Base-by-base conservation (phyloP, 1,140 invertebrate species). In the Chelonus insularis region DNA sequence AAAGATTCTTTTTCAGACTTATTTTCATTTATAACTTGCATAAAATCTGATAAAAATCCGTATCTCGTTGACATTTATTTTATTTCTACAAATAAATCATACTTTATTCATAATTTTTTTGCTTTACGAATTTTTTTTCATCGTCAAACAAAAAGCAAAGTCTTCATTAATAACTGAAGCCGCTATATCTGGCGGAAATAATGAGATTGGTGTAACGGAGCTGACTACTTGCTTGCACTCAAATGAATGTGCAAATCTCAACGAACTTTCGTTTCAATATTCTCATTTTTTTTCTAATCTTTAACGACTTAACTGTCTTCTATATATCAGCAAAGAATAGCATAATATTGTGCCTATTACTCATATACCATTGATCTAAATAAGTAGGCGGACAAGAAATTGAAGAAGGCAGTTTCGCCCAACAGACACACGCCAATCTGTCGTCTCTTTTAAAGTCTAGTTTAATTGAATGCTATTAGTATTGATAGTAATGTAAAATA, bases 321-420 rank as follows among this genome's bases (percentile, higher is more conserved):
- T 29, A 29, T 29, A 29, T 29, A 39, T 6, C 21, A 9, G 34
- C 34, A 12, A 12, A 52, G 43, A 36, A 16, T 37, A 29, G 36
- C 43, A 23, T 14, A 66, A 21, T 48, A 18, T 43, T 32, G 25
- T 55, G 51, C 12, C 4, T 43, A 60, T 63, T 56, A 45, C 52
- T 59, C 56, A 50, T 18, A 54, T 54, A 16, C 23, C 25, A 41
- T 47, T 14, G 60, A 62, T 66, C 64, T 64, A 64, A 63, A 68
- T 66, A 72, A 62, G 71, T 74, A 72, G 72, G 73, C 69, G 67
- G 65, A 73, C 71, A 25, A 60, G 68, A 65, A 68, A 67, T 63
- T 55, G 70, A 68, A 64, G 66, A 69, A 71, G 68, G 63, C 57
- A 20, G 47, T 69, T 52, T 16, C 62, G 67, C 51, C 23, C 69